Evolutionary conservation across 1,140 invertebrate species (phyloP).

Genomic region (Pectinophora gossypiella): DNA sequence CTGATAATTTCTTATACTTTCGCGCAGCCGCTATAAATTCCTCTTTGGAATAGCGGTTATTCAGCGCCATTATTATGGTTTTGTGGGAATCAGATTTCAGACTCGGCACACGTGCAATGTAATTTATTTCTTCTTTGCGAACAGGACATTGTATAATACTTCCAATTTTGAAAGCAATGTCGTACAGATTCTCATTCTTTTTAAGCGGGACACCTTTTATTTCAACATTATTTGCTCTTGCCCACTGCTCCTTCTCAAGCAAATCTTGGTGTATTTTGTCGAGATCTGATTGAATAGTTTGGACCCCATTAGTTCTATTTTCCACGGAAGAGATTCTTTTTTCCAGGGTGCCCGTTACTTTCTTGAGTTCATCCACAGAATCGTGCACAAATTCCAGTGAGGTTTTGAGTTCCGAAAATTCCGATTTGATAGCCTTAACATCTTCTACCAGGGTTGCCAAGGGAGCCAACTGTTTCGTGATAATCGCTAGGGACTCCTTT

Average conservation of each 20-base stretch:
- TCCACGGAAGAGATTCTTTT: constrained; percentile 12
- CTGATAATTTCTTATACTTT: constrained; percentile 7
- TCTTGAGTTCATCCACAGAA: constrained; percentile 11
- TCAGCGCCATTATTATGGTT: constrained; percentile 18
- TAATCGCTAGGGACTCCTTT: constrained; percentile 12
- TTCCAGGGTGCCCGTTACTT: constrained; percentile 9
- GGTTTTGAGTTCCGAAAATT: constrained; percentile 13
- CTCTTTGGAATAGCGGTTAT: constrained; percentile 23
- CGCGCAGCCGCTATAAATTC: constrained; percentile 17
- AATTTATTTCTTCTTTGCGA: constrained; percentile 22
- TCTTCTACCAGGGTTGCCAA: constrained; percentile 18
- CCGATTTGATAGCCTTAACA: constrained; percentile 20
- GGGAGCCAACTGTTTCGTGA: constrained; percentile 13
- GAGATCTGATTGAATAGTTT: constrained; percentile 4
- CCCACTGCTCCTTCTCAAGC: constrained; percentile 18
- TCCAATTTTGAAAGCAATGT: constrained; percentile 14
- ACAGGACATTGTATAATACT: constrained; percentile 1
- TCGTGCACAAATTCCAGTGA: constrained; percentile 19
- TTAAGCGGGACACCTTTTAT: constrained; percentile 19
- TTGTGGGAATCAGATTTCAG: background rate
- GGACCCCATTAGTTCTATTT: constrained; percentile 3
- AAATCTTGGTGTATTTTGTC: constrained; percentile 10
- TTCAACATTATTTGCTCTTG: constrained; percentile 22
- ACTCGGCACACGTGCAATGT: constrained; percentile 18
- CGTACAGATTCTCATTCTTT: constrained; percentile 23